phyloP scores from a whole-genome alignment of 1,140 invertebrate species.

The Zaprionus africanus region DNA sequence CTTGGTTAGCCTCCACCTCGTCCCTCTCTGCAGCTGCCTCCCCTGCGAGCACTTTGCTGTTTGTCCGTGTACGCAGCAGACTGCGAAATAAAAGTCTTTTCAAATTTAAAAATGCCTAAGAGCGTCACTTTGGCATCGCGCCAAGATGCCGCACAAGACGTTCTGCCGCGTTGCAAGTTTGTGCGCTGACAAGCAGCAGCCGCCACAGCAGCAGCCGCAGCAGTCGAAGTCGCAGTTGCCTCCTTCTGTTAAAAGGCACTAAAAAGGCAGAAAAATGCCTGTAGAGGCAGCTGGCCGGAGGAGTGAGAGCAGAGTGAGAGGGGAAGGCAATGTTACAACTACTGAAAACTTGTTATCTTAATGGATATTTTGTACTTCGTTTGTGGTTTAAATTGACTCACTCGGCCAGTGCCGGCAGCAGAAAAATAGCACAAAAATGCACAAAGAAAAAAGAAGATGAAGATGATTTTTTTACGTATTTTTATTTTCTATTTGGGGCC shows the following conservation, averaged over 20 bases:
- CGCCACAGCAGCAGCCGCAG: not conserved
- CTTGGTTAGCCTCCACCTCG: not conserved
- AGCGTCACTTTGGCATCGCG: constrained; percentile 75
- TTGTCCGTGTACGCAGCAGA: constrained; percentile 32
- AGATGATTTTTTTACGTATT: constrained; percentile 1
- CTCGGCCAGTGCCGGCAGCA: constrained; percentile 50
- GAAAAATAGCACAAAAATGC: constrained; percentile 11
- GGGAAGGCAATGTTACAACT: constrained; percentile 72
- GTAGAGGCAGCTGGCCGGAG: constrained; percentile 8
- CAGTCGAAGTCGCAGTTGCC: constrained; percentile 26
- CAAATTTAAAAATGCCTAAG: constrained; percentile 79
- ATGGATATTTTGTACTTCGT: constrained; percentile 82
- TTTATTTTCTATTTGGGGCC: constrained; percentile 1
- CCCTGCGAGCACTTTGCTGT: constrained; percentile 18
- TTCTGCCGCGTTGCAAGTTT: constrained; percentile 39
- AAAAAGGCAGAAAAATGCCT: constrained; percentile 51
- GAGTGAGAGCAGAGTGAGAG: not conserved
- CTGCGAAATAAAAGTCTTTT: constrained; percentile 61
- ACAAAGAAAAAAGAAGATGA: not conserved
- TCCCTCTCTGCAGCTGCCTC: constrained; percentile 18
- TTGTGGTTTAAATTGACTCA: constrained; percentile 80
- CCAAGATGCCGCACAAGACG: constrained; percentile 53
- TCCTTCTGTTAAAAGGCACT: constrained; percentile 60
- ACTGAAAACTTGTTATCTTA: constrained; percentile 83
- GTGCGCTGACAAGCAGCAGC: constrained; percentile 50